Percentiles rank a stretch among this genome's conserved stretches.
Conservation (phyloP, 2,797 vertebrate species). For the Neoniphon sammara region DNA sequence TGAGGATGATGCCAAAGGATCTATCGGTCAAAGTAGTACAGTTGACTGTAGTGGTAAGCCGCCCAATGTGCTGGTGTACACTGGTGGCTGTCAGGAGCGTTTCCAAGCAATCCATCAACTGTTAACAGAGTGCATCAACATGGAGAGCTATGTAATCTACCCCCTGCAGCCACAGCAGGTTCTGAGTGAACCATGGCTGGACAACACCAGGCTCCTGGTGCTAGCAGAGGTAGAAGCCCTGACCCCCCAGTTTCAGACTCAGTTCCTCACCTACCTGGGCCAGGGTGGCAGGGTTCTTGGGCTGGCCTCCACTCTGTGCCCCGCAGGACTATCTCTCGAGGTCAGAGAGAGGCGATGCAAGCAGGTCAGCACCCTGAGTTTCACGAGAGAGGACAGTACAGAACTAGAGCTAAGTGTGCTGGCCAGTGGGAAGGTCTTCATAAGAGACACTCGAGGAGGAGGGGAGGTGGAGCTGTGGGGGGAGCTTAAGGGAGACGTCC, state of each 20-base stretch:
- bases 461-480: slow-evolving; percentile 83
- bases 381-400: slow-evolving; percentile 80
- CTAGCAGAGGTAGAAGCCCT: slow-evolving; percentile 84
- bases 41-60: slow-evolving; percentile 77
- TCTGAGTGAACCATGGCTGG: slow-evolving; percentile 88
- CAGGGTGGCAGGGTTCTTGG: slow-evolving; percentile 90
- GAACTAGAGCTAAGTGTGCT: slow-evolving; percentile 83
- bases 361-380: slow-evolving; percentile 80
- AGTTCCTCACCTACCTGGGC: slow-evolving; percentile 86
- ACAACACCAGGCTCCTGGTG: slow-evolving; percentile 88
- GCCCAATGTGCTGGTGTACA: slow-evolving; percentile 90
- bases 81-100: slow-evolving; percentile 75
- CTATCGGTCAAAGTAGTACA: slow-evolving; percentile 30
- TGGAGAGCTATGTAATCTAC: slow-evolving; percentile 86
- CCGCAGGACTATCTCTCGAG: slow-evolving; percentile 81
- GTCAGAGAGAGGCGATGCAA: slow-evolving; percentile 50
- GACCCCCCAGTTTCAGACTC: slow-evolving; percentile 75
- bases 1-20: slow-evolving; percentile 14
- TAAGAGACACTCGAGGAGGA: slow-evolving; percentile 63
- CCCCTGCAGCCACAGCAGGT: slow-evolving; percentile 84
- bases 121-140: slow-evolving; percentile 85
- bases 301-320: slow-evolving; percentile 83
- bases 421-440: slow-evolving; percentile 82
- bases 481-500: slow-evolving; percentile 74
- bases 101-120: slow-evolving; percentile 79